Evolutionary conservation across 2,888 invertebrate species (phyloP).

Genomic region (Bombyx huttoni): DNA sequence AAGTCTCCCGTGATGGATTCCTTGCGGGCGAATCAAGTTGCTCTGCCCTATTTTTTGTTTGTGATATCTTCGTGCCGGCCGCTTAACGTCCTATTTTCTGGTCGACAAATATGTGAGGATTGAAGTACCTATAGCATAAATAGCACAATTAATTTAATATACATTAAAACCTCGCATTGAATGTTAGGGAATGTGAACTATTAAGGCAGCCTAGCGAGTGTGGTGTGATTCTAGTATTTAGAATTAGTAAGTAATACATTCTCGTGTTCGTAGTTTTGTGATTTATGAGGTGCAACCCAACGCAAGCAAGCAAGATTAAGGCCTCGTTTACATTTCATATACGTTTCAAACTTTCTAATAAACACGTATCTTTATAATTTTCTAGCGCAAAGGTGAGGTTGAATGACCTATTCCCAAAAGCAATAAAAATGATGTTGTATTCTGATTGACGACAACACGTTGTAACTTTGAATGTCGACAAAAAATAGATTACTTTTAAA

Average conservation of each 20-base stretch:
- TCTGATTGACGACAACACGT: constrained; percentile 3
- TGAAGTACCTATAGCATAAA: no score
- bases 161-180: no score
- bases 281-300: neutral
- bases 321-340: neutral
- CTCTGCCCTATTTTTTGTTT: no score
- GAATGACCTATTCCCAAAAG: constrained; percentile 26
- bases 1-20: neutral
- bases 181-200: no score
- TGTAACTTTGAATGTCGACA: neutral
- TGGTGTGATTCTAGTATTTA: neutral
- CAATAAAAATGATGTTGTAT: constrained; percentile 14
- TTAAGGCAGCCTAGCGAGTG: no score
- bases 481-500: constrained; percentile 6
- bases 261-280: neutral
- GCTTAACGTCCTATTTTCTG: neutral
- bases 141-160: no score
- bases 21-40: neutral
- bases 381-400: constrained; percentile 42
- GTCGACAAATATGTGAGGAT: neutral
- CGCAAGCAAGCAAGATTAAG: neutral
- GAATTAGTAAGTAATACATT: neutral
- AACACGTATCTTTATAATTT: constrained; percentile 20
- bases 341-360: constrained; percentile 29
- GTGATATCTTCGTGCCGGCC: neutral